Conservation (phyloP, 92 coral and sea anemone species). For the Palythoa heliodiscus region DNA sequence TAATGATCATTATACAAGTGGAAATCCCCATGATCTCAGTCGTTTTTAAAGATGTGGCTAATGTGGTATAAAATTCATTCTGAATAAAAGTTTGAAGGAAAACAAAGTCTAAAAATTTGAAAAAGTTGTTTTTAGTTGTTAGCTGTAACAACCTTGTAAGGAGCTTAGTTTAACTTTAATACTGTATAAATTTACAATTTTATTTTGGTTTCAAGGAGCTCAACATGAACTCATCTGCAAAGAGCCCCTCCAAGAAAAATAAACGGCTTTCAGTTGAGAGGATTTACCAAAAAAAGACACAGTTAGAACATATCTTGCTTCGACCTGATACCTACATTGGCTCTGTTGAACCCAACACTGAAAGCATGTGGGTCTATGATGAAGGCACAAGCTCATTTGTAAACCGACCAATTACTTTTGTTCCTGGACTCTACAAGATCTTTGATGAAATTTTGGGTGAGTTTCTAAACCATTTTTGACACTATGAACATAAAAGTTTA, state of each 20-base stretch:
- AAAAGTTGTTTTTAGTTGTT: too few species aligned
- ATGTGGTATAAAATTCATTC: too few species aligned
- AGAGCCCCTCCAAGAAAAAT: conserved; percentile 67
- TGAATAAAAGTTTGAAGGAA: too few species aligned
- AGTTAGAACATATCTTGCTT: conserved; percentile 93
- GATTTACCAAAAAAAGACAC: conserved; percentile 98
- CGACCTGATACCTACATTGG: conserved; percentile 99
- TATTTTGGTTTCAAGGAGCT: conserved; percentile 52
- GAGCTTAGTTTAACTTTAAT: too few species aligned
- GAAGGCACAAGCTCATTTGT: conserved; percentile 76
- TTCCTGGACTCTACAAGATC: conserved; percentile 96
- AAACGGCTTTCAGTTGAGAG: conserved; percentile 98
- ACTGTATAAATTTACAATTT: background rate
- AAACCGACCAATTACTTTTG: conserved; percentile 88
- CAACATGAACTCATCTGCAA: conserved; percentile 53
- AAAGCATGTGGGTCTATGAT: conserved; percentile 97
- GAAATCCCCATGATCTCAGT: too few species aligned
- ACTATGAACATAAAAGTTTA: too few species aligned
- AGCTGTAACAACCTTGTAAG: too few species aligned
- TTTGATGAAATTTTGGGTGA: conserved; percentile 98
- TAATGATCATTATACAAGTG: too few species aligned
- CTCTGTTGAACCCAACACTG: conserved; percentile 92
- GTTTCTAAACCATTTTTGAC: background rate
- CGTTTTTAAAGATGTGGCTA: too few species aligned
- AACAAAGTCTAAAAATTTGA: too few species aligned